Conservation (phyloP, 2,888 invertebrate species). For the Gymnosoma rotundatum region DNA sequence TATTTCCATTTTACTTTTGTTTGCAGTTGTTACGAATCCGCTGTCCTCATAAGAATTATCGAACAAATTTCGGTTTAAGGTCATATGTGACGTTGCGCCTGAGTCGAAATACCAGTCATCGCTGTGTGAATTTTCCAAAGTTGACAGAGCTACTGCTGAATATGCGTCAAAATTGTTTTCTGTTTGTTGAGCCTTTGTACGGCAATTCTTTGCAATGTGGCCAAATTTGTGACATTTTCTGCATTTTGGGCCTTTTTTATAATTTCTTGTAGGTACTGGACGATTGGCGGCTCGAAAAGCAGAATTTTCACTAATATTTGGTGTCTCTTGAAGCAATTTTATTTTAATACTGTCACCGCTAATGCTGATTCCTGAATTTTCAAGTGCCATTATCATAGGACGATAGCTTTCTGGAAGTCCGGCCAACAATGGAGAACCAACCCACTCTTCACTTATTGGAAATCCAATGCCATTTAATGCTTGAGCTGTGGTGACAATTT, state of each 20-base stretch:
- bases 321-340: slow-evolving; percentile 46
- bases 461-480: slow-evolving; percentile 59
- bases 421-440: slow-evolving; percentile 57
- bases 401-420: slow-evolving; percentile 74
- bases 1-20: slow-evolving; percentile 9
- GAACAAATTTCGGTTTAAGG: slow-evolving; percentile 21
- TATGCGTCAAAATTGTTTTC: slow-evolving; percentile 13
- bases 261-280: neutral
- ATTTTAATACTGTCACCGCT: slow-evolving; percentile 58
- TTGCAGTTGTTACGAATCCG: slow-evolving; percentile 15
- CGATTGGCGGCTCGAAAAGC: slow-evolving; percentile 18
- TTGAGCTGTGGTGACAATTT: slow-evolving; percentile 50
- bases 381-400: slow-evolving; percentile 74
- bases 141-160: slow-evolving; percentile 29
- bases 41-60: neutral
- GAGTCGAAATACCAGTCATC: slow-evolving; percentile 33
- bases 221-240: slow-evolving; percentile 60
- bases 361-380: slow-evolving; percentile 72
- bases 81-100: slow-evolving; percentile 41
- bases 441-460: slow-evolving; percentile 57
- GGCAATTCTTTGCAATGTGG: slow-evolving; percentile 47
- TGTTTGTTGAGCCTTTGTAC: slow-evolving; percentile 1
- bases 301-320: slow-evolving; percentile 21
- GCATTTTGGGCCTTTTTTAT: slow-evolving; percentile 43
- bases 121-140: slow-evolving; percentile 1